Evolutionary conservation across 2,113 vertebrate species (phyloP).

Genomic region (Gasterosteus nipponicus): DNA sequence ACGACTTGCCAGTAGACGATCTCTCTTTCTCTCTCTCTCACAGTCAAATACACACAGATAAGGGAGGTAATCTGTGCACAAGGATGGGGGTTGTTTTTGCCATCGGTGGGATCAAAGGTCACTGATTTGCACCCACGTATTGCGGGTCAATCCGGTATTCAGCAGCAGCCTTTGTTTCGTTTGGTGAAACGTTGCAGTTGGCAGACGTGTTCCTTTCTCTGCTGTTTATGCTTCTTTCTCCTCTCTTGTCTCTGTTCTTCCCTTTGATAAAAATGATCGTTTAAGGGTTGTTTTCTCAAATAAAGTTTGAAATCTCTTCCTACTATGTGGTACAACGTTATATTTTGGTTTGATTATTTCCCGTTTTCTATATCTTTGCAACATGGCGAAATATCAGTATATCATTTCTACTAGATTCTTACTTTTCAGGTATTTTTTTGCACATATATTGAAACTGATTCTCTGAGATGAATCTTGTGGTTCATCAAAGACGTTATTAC

Average conservation of each 20-base stretch:
- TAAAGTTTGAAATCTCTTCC: not conserved
- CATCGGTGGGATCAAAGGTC: conserved; percentile 66
- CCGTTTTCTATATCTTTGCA: not conserved
- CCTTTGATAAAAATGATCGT: not conserved
- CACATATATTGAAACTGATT: not conserved
- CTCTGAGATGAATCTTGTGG: not conserved
- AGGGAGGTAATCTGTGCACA: conserved; percentile 56
- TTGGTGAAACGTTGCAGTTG: conserved; percentile 67
- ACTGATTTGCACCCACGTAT: conserved; percentile 42
- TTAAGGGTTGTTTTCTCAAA: conserved; percentile 22
- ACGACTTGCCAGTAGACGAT: conserved; percentile 50
- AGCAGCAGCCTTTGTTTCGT: conserved; percentile 69
- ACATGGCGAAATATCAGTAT: not conserved
- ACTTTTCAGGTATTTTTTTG: not conserved
- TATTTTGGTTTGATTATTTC: not conserved
- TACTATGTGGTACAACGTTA: not conserved
- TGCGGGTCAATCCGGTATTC: conserved; percentile 53
- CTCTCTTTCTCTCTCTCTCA: conserved; percentile 3
- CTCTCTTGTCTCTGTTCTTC: not conserved
- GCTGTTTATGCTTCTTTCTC: conserved; percentile 31
- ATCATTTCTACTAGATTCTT: not conserved
- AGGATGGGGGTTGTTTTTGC: conserved; percentile 70
- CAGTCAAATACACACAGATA: conserved; percentile 61
- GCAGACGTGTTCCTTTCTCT: conserved; percentile 76
- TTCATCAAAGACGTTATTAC: not conserved